Evolutionary conservation across 2,888 invertebrate species (phyloP).

Genomic region (Drosophila melanocephala): DNA sequence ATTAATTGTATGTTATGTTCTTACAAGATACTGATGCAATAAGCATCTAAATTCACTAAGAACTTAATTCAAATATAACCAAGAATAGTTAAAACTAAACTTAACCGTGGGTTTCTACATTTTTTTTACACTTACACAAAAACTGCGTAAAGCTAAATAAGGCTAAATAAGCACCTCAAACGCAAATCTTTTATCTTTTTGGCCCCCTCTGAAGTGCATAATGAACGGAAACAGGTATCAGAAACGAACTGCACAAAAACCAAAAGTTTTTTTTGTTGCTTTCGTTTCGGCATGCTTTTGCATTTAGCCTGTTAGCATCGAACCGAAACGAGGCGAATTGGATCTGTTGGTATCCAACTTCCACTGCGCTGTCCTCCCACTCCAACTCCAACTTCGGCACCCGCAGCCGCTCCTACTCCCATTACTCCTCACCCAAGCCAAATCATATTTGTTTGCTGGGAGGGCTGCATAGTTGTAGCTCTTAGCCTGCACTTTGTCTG

Average conservation of each 20-base stretch:
- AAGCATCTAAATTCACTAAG: background rate
- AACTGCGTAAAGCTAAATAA: too few relatives aligned
- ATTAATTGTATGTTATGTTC: background rate
- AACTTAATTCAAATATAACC: background rate
- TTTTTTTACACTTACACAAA: background rate
- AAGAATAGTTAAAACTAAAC: background rate
- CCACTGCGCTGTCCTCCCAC: background rate
- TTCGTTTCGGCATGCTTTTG: constrained; percentile 12
- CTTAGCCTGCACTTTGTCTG: constrained; percentile 1
- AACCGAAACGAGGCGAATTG: constrained; percentile 38
- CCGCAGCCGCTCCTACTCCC: too few relatives aligned
- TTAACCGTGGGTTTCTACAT: too few relatives aligned
- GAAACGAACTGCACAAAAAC: constrained; percentile 9
- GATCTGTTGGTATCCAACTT: constrained; percentile 10
- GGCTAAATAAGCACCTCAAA: background rate
- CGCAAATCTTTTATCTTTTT: background rate
- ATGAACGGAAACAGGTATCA: constrained; percentile 14
- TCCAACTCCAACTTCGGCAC: background rate
- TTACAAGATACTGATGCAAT: background rate
- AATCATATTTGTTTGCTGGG: background rate
- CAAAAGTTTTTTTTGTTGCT: constrained; percentile 3
- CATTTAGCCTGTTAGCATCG: constrained; percentile 42
- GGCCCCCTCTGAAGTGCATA: background rate
- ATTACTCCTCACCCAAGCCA: background rate
- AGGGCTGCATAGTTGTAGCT: constrained; percentile 21